A percentile compares a stretch with the other conserved stretches of the same genome.
These are phyloP conservation scores for Cerceris ruficornis DNA, from an alignment of 2,888 invertebrate species.

Conservation along the genomic window DNA sequence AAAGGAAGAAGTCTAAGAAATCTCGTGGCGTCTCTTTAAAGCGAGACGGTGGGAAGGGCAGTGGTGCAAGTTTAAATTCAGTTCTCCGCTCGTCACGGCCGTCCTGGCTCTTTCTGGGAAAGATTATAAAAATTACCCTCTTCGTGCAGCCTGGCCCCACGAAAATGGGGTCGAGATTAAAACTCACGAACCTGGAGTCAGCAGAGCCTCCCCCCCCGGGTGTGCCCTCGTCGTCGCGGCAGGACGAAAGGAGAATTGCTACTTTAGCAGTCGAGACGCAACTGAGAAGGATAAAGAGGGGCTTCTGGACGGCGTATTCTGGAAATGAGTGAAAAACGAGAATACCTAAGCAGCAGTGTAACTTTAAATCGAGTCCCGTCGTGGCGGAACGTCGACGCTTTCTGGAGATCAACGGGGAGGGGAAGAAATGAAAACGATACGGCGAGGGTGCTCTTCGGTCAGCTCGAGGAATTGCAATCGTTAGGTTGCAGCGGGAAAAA, in stretches of 20 bases:
- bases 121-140: conserved; percentile 63
- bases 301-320: conserved; percentile 35
- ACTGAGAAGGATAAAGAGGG: conserved; percentile 58
- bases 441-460: conserved; percentile 16
- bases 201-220: conserved; percentile 12
- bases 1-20: conserved; percentile 3
- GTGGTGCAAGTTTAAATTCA: conserved; percentile 54
- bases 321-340: conserved; percentile 60
- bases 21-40: conserved; percentile 39
- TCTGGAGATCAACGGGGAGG: conserved; percentile 20
- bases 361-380: conserved; percentile 55
- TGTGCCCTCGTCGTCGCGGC: conserved; percentile 16
- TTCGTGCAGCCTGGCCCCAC: conserved; percentile 8
- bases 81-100: conserved; percentile 13
- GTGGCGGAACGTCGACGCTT: not conserved
- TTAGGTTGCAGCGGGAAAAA: conserved; percentile 27
- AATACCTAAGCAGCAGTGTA: conserved; percentile 62
- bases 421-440: not conserved
- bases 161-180: conserved; percentile 62
- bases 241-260: conserved; percentile 54
- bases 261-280: conserved; percentile 55
- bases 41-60: conserved; percentile 6
- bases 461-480: conserved; percentile 25
- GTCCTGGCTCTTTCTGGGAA: conserved; percentile 12
- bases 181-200: conserved; percentile 60